Percentiles rank a stretch among this genome's conserved stretches.
These are phyloP conservation scores for Macrobrachium rosenbergii DNA, from an alignment of 1,140 invertebrate species.

Conservation along the genomic window DNA sequence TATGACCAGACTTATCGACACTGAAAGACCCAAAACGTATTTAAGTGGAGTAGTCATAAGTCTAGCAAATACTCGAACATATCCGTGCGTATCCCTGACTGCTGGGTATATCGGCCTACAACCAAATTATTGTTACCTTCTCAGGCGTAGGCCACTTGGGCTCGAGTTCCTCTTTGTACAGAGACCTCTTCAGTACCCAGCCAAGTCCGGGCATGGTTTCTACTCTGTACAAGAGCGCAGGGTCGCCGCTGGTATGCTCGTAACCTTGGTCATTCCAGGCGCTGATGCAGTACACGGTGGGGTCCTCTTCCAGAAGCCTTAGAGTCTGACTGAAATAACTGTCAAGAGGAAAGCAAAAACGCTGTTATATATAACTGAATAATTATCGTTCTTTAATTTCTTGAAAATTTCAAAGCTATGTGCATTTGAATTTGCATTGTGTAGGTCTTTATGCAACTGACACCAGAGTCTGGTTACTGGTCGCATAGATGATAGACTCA, in stretches of 20 bases:
- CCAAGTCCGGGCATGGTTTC: constrained; percentile 81
- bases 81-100: not conserved
- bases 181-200: constrained; percentile 75
- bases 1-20: too few species aligned
- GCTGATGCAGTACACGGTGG: constrained; percentile 77
- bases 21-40: too few species aligned
- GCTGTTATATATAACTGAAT: not conserved
- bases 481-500: too few species aligned
- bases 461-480: too few species aligned
- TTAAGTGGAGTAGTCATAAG: too few species aligned
- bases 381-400: not conserved
- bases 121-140: constrained; percentile 72
- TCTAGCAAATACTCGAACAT: not conserved
- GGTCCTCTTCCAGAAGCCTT: constrained; percentile 75
- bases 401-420: not conserved
- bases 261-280: constrained; percentile 82
- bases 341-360: constrained; percentile 37
- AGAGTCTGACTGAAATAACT: constrained; percentile 78
- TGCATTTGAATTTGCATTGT: not conserved
- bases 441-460: too few species aligned
- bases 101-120: not conserved
- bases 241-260: constrained; percentile 77
- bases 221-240: constrained; percentile 75
- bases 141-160: constrained; percentile 78
- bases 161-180: constrained; percentile 79